phyloP scores from a whole-genome alignment of 37 sponge, comb jelly and placozoan species.

The Eunapius fragilis region DNA sequence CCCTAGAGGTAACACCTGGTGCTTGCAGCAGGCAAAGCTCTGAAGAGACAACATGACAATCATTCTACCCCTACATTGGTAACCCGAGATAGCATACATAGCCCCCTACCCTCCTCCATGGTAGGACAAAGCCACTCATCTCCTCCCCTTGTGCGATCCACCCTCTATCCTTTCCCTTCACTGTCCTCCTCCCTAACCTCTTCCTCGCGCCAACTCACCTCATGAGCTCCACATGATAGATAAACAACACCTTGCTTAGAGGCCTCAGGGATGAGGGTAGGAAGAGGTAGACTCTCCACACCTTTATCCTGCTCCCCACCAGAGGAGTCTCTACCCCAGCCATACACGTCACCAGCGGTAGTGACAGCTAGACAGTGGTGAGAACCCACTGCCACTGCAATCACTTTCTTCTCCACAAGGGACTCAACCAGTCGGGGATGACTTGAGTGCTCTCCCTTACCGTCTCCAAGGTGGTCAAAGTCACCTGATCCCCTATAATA shows the following conservation, averaged over 20 bases:
- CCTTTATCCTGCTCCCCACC: conserved; percentile 69
- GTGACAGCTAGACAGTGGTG: conserved; percentile 72
- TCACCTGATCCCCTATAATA: conserved; percentile 81
- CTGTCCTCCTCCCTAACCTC: neutral
- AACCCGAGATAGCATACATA: neutral
- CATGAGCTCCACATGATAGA: conserved; percentile 49
- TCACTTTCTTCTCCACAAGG: conserved; percentile 47
- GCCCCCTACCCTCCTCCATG: neutral
- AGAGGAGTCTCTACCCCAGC: conserved; percentile 82
- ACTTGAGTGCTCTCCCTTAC: conserved; percentile 43
- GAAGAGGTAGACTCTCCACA: conserved; percentile 45
- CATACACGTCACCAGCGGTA: conserved; percentile 63
- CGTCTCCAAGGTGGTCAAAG: conserved; percentile 69
- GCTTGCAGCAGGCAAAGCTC: conserved; percentile 73
- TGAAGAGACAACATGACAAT: conserved; percentile 15
- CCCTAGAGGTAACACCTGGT: conserved; percentile 19
- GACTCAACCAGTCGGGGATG: conserved; percentile 56
- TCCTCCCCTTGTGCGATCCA: neutral
- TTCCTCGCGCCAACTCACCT: conserved; percentile 27
- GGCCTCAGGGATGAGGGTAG: conserved; percentile 35
- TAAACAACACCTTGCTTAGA: conserved; percentile 44
- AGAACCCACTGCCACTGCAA: conserved; percentile 57
- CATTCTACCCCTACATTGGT: neutral
- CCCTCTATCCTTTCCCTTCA: neutral
- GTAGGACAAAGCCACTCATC: too few relatives aligned